Evolutionary conservation across 1,140 invertebrate species (phyloP), one percentile per base, ranked within the genome.

Genomic region (Eubasilissa regina): DNA sequence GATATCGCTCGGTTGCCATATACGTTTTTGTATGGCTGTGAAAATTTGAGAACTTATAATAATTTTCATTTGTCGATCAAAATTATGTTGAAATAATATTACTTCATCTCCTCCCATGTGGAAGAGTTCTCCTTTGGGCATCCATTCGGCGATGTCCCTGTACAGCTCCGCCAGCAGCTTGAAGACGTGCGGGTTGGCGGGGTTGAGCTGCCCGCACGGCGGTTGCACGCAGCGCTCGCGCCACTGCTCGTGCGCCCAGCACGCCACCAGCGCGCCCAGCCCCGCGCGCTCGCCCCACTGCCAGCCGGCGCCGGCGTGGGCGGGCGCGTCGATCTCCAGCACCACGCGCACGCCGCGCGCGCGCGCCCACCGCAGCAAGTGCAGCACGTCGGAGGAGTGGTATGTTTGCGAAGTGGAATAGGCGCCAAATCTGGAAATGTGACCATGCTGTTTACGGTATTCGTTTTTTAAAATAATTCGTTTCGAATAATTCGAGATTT

Each of bases 51-150:
- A n/a, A n/a, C n/a, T n/a, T n/a, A n/a, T n/a, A n/a, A n/a, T n/a
- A n/a, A n/a, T n/a, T n/a, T n/a, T n/a, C n/a, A n/a, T n/a, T n/a
- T n/a, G n/a, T n/a, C n/a, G n/a, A n/a, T n/a, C n/a, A n/a, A n/a
- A n/a, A n/a, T n/a, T n/a, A n/a, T n/a, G n/a, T n/a, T n/a, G n/a
- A 56, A 7, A 48, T 12, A 48, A 60, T 19, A 3, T 17, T 72
- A 95, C 94, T 89, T 97, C 96, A 87, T 97, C 96, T 3, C 95
- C 96, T 11, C 96, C 96, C 89, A 97, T 93, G 82, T 97, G 96
- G 53, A 95, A 92, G 0, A 93, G 84, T 77, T 93, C 91, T 8
- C 90, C 90, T 3, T 87, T 85, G 0, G 91, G 88, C 7, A 91
- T 86, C 15, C 90, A 64, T 47, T 92, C 90, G 0, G 93, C 87